These are phyloP conservation scores for Druon quercuslanigerum DNA, from an alignment of 1,140 invertebrate species.

Conservation along the genomic window DNA sequence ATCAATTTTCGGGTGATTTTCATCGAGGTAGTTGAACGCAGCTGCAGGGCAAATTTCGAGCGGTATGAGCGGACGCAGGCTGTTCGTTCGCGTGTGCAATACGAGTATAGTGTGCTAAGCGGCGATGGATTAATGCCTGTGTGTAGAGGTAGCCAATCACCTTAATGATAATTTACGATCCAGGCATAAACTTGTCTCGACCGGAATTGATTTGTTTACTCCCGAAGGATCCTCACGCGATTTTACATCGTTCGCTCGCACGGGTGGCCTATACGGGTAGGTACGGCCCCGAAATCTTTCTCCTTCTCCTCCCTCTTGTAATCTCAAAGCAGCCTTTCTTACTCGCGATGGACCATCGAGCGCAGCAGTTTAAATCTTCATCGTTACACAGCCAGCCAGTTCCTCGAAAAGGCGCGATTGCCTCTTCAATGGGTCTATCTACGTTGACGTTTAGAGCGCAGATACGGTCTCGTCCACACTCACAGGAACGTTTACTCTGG, in stretches of 20 bases:
- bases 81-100: not conserved
- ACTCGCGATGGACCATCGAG: conserved; percentile 37
- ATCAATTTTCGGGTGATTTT: too few relatives aligned
- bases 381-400: too few relatives aligned
- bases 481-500: too few relatives aligned
- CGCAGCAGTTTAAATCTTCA: too few relatives aligned
- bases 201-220: conserved; percentile 71
- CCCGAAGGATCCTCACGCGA: conserved; percentile 65
- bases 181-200: conserved; percentile 65
- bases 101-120: not conserved
- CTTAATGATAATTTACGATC: conserved; percentile 73
- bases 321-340: not conserved
- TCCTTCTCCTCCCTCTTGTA: not conserved
- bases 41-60: too few relatives aligned
- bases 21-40: too few relatives aligned
- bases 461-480: too few relatives aligned
- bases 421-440: too few relatives aligned
- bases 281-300: not conserved
- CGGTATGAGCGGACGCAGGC: not conserved
- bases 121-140: conserved; percentile 48
- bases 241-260: conserved; percentile 44
- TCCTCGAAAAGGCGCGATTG: too few relatives aligned
- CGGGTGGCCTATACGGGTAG: not conserved
- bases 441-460: too few relatives aligned
- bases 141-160: conserved; percentile 64